These are phyloP conservation scores for Lasioglossum malachurum DNA, from an alignment of 2,888 invertebrate species.

Conservation along the genomic window DNA sequence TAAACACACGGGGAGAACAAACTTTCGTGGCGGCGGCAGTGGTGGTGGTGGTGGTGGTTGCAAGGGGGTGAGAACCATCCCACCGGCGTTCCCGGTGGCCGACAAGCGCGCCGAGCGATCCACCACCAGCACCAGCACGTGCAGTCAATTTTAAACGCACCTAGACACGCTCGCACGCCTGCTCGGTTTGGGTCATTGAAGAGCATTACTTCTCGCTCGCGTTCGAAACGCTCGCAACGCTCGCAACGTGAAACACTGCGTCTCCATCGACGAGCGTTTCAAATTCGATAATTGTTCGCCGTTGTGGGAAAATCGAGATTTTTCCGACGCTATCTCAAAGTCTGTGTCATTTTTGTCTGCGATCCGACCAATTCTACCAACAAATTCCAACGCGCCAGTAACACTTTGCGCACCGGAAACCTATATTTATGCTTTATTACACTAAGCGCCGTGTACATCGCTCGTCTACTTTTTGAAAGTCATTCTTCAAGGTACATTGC, in stretches of 20 bases:
- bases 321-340: background rate
- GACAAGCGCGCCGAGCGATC: constrained; percentile 49
- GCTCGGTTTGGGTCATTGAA: constrained; percentile 30
- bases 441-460: background rate
- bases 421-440: background rate
- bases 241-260: background rate
- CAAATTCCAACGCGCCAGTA: background rate
- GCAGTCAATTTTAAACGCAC: constrained; percentile 49
- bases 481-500: background rate
- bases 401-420: background rate
- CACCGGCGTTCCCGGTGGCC: constrained; percentile 28
- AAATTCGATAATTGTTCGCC: constrained; percentile 23
- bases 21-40: constrained; percentile 57
- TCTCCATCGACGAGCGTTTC: constrained; percentile 21
- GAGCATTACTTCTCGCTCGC: constrained; percentile 30
- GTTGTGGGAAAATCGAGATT: constrained; percentile 5
- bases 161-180: constrained; percentile 14
- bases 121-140: constrained; percentile 47
- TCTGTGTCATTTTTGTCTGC: background rate
- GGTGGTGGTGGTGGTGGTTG: background rate
- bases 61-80: constrained; percentile 58
- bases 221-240: background rate
- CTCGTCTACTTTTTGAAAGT: background rate
- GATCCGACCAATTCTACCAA: background rate
- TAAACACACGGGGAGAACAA: constrained; percentile 66